phyloP scores from a whole-genome alignment of 2,113 vertebrate genomes.

The Hassar affinis region DNA sequence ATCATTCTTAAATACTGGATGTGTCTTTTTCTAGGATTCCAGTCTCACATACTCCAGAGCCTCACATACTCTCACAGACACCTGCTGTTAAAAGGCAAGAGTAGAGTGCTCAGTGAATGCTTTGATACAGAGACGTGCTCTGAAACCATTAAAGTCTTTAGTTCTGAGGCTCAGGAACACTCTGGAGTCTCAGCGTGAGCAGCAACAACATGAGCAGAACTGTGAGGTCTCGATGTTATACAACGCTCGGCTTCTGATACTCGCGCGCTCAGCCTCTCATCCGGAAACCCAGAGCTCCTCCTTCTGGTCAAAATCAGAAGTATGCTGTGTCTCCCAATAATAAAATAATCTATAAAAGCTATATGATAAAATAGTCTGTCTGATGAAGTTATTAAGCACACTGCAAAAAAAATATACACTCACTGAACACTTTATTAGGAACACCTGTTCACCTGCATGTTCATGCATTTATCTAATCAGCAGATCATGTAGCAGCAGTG shows the following conservation, averaged over 20 bases:
- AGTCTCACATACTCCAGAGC: background rate
- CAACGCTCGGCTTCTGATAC: background rate
- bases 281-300: conserved; percentile 48
- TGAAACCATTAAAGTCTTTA: conserved; percentile 43
- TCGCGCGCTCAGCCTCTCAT: too few relatives aligned
- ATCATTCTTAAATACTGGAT: background rate
- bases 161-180: conserved; percentile 26
- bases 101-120: conserved; percentile 7
- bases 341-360: background rate
- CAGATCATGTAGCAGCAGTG: too few relatives aligned
- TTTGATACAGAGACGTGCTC: conserved; percentile 36
- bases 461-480: too few relatives aligned
- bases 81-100: conserved; percentile 19
- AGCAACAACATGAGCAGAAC: background rate
- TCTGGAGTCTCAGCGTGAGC: background rate
- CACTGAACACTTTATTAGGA: too few relatives aligned
- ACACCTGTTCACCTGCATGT: too few relatives aligned
- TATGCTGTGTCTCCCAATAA: background rate
- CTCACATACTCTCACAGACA: background rate
- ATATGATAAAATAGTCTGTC: background rate
- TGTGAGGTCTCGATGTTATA: conserved; percentile 3
- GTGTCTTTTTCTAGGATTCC: conserved; percentile 3
- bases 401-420: background rate
- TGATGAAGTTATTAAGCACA: background rate
- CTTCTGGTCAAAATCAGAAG: conserved; percentile 28